Conservation (phyloP, 2,113 vertebrate species). For the Oenanthe melanoleuca region DNA sequence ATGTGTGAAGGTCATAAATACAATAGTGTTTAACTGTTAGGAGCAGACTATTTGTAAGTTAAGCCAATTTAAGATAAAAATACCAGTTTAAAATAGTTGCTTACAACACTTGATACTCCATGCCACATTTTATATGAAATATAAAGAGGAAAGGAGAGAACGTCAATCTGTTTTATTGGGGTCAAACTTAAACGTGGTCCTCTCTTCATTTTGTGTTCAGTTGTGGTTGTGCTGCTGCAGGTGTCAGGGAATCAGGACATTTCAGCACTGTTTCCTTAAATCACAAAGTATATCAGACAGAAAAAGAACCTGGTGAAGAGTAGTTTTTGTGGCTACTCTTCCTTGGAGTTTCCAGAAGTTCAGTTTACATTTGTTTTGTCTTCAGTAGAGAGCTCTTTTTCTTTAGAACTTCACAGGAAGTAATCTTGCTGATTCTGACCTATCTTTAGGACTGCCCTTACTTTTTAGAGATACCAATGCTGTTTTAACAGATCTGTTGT, state of each 20-base stretch:
- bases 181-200: background rate
- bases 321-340: background rate
- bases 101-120: background rate
- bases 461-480: background rate
- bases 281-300: background rate
- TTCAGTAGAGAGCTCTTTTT: background rate
- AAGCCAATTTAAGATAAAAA: background rate
- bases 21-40: background rate
- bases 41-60: background rate
- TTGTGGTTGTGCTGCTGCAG: background rate
- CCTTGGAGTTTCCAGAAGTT: background rate
- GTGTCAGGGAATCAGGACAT: rapidly evolving
- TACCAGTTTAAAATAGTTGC: background rate
- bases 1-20: background rate
- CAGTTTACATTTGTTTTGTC: background rate
- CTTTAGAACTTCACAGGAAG: background rate
- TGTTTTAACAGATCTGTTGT: background rate
- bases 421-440: background rate
- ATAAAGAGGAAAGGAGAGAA: background rate
- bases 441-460: background rate
- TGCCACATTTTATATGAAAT: background rate
- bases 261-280: background rate
- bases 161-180: background rate
- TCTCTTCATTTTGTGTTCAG: background rate
- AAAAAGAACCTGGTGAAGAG: background rate